Evolutionary conservation across 1,140 invertebrate species (phyloP), one percentile per base, ranked within the genome.

Genomic region (Sarcophaga peregrina): DNA sequence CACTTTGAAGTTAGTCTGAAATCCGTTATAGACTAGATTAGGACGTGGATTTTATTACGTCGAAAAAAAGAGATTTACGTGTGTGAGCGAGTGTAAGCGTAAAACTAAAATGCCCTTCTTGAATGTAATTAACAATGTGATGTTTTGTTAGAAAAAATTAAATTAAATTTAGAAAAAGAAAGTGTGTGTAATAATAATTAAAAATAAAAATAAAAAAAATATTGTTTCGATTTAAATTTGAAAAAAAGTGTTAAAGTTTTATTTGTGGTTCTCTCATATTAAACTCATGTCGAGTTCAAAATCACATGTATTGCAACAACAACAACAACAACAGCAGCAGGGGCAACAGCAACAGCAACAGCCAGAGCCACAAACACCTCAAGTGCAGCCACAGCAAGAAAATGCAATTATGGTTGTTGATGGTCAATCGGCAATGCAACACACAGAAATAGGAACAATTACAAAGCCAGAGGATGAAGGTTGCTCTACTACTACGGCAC

Each of bases 321-420:
- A 78, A n/a, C 80, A 73, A 25, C 45, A 82, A 82, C 45, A 82
- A 73, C 81, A 82, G 48, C 68, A 82, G 50, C 81, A 82, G 48
- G 46, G 73, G 50, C 62, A 82, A 13, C 81, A 82, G 45, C n/a
- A 80, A 25, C 48, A 48, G 75, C 9, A 48, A 47, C 13, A 47
- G 10, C 75, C 11, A 58, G 13, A 58, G 48, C 10, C 37, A 72
- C 37, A 20, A 73, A 73, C 68, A 80, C 47, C 76, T 48, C 75
- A 80, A 68, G 48, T n/a, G 72, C 17, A 50, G 54, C 82, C 58
- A 62, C 76, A 80, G 82, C 82, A 83, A 73, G 82, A 83, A 83
- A 83, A 83, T 83, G 58, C 75, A 83, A 83, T 83, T 83, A 83
- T 80, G 83, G 83, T 58, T 81, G 68, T 50, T 83, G 82, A 54